Evolutionary conservation across 2,113 vertebrate species (phyloP).

Genomic region (Muntiacus reevesi): DNA sequence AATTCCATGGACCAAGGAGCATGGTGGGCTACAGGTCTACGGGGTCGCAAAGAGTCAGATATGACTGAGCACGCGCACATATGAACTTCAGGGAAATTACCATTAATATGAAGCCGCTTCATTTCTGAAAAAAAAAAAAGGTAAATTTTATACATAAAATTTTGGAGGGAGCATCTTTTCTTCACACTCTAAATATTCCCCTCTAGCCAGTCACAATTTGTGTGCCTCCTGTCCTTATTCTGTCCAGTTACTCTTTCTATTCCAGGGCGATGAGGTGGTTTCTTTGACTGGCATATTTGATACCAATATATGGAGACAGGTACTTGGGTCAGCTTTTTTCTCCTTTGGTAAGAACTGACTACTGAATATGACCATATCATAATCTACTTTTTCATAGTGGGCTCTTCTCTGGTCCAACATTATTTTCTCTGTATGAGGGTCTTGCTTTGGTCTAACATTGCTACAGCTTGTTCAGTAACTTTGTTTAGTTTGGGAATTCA

Average conservation of each 20-base stretch:
- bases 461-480: background rate
- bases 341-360: background rate
- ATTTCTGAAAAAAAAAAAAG: background rate
- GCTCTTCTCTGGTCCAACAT: background rate
- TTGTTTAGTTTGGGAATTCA: background rate
- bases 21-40: background rate
- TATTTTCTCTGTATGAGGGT: background rate
- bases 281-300: background rate
- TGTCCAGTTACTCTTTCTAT: background rate
- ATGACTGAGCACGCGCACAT: accelerated
- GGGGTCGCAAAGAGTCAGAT: background rate
- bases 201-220: background rate
- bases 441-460: background rate
- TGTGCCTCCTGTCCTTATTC: background rate
- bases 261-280: background rate
- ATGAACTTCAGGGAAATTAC: background rate
- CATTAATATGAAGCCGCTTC: background rate
- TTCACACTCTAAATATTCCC: background rate
- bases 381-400: background rate
- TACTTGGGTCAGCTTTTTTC: background rate
- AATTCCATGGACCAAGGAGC: background rate
- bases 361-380: background rate
- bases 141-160: background rate
- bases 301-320: background rate
- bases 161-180: background rate